These are phyloP conservation scores for Porites divaricata DNA, from an alignment of 92 coral and sea anemone genomes.

Conservation along the genomic window DNA sequence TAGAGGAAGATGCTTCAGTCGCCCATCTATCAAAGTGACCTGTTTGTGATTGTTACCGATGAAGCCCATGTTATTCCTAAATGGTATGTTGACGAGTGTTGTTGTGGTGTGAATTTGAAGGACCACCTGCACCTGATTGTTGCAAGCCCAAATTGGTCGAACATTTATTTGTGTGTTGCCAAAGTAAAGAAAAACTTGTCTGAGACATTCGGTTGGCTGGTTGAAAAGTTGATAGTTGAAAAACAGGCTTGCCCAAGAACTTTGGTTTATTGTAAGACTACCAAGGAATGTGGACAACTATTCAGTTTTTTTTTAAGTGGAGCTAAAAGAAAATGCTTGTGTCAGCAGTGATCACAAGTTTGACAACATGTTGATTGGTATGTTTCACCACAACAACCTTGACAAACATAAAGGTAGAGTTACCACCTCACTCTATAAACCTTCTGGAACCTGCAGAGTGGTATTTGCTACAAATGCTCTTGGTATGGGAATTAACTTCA, in stretches of 20 bases:
- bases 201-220: constrained; percentile 50
- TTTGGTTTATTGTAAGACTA: constrained; percentile 58
- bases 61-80: constrained; percentile 73
- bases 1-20: constrained; percentile 50
- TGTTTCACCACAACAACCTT: constrained; percentile 58
- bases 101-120: constrained; percentile 17
- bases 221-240: constrained; percentile 24
- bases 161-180: constrained; percentile 35
- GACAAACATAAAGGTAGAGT: constrained; percentile 37
- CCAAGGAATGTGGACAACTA: constrained; percentile 67
- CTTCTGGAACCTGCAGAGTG: constrained; percentile 3
- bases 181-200: constrained; percentile 7
- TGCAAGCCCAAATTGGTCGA: constrained; percentile 12
- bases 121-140: constrained; percentile 3
- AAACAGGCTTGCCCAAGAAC: constrained; percentile 33
- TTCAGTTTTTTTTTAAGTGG: constrained; percentile 41
- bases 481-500: constrained; percentile 39
- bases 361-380: constrained; percentile 34
- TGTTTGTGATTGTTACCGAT: constrained; percentile 55
- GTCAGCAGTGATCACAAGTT: constrained; percentile 16
- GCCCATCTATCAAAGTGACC: constrained; percentile 27
- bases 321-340: constrained; percentile 38
- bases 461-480: constrained; percentile 25
- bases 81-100: constrained; percentile 27
- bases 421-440: background rate